Base-by-base conservation (phyloP, 2,113 vertebrate genomes). In the Barbus barbus region DNA sequence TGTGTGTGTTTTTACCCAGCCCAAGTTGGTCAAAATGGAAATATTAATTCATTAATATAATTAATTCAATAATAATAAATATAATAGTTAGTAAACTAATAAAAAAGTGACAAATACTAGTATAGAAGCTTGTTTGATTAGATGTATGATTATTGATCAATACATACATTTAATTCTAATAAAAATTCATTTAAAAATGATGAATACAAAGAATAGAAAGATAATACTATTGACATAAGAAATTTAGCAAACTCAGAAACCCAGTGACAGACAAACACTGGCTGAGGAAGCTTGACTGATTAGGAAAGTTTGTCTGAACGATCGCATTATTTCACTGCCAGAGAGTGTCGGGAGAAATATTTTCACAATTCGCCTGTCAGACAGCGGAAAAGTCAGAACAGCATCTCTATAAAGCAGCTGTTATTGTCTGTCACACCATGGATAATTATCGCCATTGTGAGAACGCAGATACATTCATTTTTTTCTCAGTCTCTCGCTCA, bases 391-490 rank as follows among this genome's bases (percentile, higher is more conserved):
- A 61, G 36, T 63, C 56, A 18, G 36, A 63, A 46, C 36, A 44
- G 58, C 77, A 63, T 61, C 44, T 69, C 79, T 65, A 65, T 65
- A 80, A 80, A 65, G 78, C 78, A 28, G 16, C 58, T 48, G 60
- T 44, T 63, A 81, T 81, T 81, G 63, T 67, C 79, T 81, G 79
- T 81, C 79, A 81, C 36, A 79, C 61, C 5, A 5, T 22, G 63
- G 28, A 36, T 69, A 67, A 81, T 81, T 81, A 81, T 81, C 44
- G 12, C 5, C 44, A 33, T 79, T 79, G 38, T 63, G 33, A 18
- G 36, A 79, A 28, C 9, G 16, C 58, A 79, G 5, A 18, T 9
- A 26, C n/a, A 20, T 44, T 46, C 2, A 36, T 51, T 81, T n/a
- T n/a, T 44, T 36, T 14, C 20, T 20, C 26, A 6, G 38, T 63